A percentile compares a stretch with the other conserved stretches of the same genome.
Conservation (phyloP, 35 echinoderm and acorn worm species). For the Ophioderma brevispina region DNA sequence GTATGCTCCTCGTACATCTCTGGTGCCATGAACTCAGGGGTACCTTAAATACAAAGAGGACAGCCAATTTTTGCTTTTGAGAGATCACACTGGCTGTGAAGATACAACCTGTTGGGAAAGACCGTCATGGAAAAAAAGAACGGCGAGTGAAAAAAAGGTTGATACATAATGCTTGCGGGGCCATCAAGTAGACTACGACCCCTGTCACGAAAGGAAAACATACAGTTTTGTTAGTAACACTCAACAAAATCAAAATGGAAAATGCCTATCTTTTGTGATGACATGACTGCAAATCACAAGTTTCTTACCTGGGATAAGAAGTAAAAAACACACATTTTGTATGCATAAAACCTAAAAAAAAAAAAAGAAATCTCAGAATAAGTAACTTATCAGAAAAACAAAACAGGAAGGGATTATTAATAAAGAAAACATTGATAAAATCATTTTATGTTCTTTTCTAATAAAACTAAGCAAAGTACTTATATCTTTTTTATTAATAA, state of each 20-base stretch:
- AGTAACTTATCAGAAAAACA: no score
- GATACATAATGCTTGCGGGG: not conserved
- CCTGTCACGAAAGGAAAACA: not conserved
- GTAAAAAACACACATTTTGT: no score
- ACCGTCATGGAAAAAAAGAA: not conserved
- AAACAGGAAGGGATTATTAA: no score
- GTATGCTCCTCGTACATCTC: conserved; percentile 99
- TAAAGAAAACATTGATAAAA: no score
- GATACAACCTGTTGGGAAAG: not conserved
- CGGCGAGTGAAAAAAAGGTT: not conserved
- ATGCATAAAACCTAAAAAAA: no score
- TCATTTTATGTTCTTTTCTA: no score
- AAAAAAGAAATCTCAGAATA: no score
- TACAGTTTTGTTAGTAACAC: not conserved
- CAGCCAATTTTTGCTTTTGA: not conserved
- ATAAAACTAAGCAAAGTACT: no score
- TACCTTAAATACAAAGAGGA: conserved; percentile 90
- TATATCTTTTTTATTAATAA: no score
- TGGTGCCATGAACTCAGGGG: conserved; percentile 99
- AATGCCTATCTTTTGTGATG: not conserved
- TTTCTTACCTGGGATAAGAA: not conserved
- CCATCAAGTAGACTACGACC: not conserved
- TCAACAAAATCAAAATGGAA: not conserved
- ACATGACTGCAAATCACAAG: not conserved
- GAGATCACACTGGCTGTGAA: no score